These are phyloP conservation scores for human DNA, from an alignment of 2,113 vertebrate genomes.

Conservation along the genomic window GRCh38 chr17:77743001-77743500, in stretches of 20 bases:
- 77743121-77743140: neutral
- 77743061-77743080: no score
- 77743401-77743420: neutral
- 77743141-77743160: accelerated
- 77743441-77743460: neutral
- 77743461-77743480: neutral
- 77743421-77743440: neutral
- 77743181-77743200: neutral
- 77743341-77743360: neutral
- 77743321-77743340: neutral
- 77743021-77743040: neutral
- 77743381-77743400: neutral
- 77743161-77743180: neutral
- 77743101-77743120: neutral
- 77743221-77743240: neutral
- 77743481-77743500: neutral
- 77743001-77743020: neutral
- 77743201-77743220: neutral
- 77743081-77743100: neutral
- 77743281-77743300: accelerated
- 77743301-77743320: neutral
- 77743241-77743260: neutral
- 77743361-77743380: neutral
- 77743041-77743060: neutral
- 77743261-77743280: neutral